phyloP scores from a whole-genome alignment of 2,888 invertebrate species.

The Steinernema carpocapsae region DNA sequence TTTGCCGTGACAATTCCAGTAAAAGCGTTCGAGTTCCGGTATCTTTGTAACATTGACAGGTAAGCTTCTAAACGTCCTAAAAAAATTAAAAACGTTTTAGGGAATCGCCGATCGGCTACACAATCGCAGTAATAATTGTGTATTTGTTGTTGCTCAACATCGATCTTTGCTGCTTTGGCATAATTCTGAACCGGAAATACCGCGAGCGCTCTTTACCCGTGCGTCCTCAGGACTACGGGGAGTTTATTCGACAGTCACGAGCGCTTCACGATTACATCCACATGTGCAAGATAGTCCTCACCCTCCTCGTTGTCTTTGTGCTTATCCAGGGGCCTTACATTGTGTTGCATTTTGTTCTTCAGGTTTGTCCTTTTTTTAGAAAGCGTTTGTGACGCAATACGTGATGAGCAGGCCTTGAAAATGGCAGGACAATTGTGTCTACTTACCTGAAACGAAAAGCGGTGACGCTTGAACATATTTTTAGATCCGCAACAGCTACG shows the following conservation, averaged over 20 bases:
- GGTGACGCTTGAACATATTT: background rate
- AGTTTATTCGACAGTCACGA: constrained; percentile 47
- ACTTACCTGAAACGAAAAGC: background rate
- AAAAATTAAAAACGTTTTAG: too few species aligned
- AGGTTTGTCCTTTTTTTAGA: constrained; percentile 43
- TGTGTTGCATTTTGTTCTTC: constrained; percentile 57
- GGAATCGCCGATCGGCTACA: constrained; percentile 59
- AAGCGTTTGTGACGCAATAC: too few species aligned
- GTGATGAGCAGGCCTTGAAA: too few species aligned
- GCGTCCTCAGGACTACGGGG: constrained; percentile 50
- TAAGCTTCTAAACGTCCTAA: constrained; percentile 36
- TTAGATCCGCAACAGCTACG: constrained; percentile 22
- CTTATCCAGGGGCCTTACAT: constrained; percentile 64
- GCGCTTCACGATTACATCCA: constrained; percentile 47
- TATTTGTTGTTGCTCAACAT: constrained; percentile 59
- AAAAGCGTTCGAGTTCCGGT: constrained; percentile 58
- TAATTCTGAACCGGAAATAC: constrained; percentile 45
- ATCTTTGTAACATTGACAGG: constrained; percentile 64
- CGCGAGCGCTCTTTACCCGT: constrained; percentile 45
- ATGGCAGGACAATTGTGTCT: too few species aligned
- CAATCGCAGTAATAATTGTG: constrained; percentile 56
- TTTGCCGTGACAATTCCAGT: constrained; percentile 55
- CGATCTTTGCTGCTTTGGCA: constrained; percentile 55
- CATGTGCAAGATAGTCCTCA: constrained; percentile 48
- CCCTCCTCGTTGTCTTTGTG: constrained; percentile 47